These are phyloP conservation scores for Amblyopsis hoosieri DNA, from an alignment of 2,797 vertebrate species.

Conservation along the genomic window DNA sequence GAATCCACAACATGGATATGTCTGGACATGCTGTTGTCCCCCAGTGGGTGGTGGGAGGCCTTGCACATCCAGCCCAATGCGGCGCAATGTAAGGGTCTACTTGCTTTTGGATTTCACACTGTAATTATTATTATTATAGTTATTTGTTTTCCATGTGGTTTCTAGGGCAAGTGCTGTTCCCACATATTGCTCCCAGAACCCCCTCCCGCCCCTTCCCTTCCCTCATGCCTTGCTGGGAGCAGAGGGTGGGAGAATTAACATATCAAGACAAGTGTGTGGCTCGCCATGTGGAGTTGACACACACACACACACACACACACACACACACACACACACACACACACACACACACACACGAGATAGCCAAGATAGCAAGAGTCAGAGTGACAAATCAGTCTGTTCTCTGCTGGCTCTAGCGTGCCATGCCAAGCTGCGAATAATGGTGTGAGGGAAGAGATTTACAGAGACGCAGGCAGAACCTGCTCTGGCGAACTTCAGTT, in stretches of 20 bases:
- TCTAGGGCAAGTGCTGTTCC: constrained; percentile 2
- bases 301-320: not conserved
- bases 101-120: not conserved
- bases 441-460: constrained; percentile 16
- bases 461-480: constrained; percentile 11
- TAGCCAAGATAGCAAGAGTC: no score
- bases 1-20: not conserved
- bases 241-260: no score
- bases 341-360: not conserved
- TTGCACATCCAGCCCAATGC: not conserved
- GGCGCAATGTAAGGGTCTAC: constrained; percentile 1
- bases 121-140: not conserved
- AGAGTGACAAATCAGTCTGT: no score
- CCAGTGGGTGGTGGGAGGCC: not conserved
- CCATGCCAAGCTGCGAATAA: constrained; percentile 10
- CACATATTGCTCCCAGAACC: constrained; percentile 9
- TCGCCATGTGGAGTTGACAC: not conserved
- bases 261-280: no score
- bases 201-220: not conserved
- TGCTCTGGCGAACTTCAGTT: no score
- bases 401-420: constrained; percentile 10
- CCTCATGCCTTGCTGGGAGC: not conserved
- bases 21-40: constrained; percentile 4
- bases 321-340: constrained; percentile 1
- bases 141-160: constrained; percentile 16